These are phyloP conservation scores for Glandiceps talaboti DNA, from an alignment of 53 echinoderm and acorn worm genomes.

Conservation along the genomic window DNA sequence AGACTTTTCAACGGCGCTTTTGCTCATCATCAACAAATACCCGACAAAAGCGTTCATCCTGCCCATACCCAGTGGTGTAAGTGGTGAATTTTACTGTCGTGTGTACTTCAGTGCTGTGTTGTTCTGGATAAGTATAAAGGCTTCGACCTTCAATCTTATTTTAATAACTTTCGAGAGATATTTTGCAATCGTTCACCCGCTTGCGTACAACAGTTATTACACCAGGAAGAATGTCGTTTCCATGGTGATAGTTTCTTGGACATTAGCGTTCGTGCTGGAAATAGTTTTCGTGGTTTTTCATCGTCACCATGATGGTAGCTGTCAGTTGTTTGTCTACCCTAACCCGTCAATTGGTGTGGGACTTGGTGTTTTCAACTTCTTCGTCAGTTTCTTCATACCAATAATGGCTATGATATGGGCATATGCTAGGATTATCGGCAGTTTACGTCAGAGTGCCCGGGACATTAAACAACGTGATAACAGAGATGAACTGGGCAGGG, in stretches of 20 bases:
- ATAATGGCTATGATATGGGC: slow-evolving; percentile 79
- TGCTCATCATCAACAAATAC: slow-evolving; percentile 67
- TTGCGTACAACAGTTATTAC: slow-evolving; percentile 67
- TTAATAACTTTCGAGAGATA: slow-evolving; percentile 77
- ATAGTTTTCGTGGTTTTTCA: slow-evolving; percentile 59
- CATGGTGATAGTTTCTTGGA: slow-evolving; percentile 54
- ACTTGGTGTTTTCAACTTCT: slow-evolving; percentile 64
- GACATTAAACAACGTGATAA: not conserved
- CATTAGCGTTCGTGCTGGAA: slow-evolving; percentile 56
- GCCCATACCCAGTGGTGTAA: slow-evolving; percentile 20
- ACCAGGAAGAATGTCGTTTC: slow-evolving; percentile 36
- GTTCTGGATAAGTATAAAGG: slow-evolving; percentile 95
- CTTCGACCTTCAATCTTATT: slow-evolving; percentile 84
- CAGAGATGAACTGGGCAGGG: slow-evolving; percentile 33
- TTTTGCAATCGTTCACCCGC: slow-evolving; percentile 86
- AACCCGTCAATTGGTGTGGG: slow-evolving; percentile 23
- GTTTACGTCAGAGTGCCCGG: slow-evolving; percentile 33
- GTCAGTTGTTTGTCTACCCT: slow-evolving; percentile 26
- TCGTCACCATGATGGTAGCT: slow-evolving; percentile 33
- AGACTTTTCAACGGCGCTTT: slow-evolving; percentile 58
- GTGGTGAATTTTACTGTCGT: slow-evolving; percentile 76
- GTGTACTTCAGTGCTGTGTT: slow-evolving; percentile 53
- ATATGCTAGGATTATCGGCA: slow-evolving; percentile 62
- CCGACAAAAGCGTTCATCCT: slow-evolving; percentile 39
- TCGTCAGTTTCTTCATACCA: slow-evolving; percentile 74